Percentiles rank a stretch among this genome's conserved stretches.
Evolutionary conservation across 2,888 invertebrate genomes (phyloP).

Genomic region (Ditula angustiorana): DNA sequence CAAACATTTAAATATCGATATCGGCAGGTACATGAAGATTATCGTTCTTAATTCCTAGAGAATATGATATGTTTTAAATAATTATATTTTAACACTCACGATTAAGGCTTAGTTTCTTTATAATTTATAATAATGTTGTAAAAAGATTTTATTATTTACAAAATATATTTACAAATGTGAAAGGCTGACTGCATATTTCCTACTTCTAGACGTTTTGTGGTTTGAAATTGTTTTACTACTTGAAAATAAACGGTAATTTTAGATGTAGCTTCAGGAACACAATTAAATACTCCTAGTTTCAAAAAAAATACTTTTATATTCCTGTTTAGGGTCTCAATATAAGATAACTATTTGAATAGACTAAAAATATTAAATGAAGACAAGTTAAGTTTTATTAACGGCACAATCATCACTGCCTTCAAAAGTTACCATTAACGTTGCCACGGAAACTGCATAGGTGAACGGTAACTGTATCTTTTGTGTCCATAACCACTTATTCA

Average conservation of each 20-base stretch:
- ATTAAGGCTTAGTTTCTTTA: slow-evolving; percentile 29
- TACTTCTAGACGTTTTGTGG: neutral
- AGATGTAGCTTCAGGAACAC: too few species aligned
- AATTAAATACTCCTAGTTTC: neutral
- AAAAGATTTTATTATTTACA: slow-evolving; percentile 29
- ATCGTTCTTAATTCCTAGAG: slow-evolving; percentile 38
- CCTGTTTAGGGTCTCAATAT: neutral
- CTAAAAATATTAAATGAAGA: neutral
- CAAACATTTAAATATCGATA: slow-evolving; percentile 29
- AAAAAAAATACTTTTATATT: too few species aligned
- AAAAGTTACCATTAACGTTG: too few species aligned
- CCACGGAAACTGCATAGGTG: too few species aligned
- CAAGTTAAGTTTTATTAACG: too few species aligned
- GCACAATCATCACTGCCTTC: too few species aligned
- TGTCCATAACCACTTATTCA: too few species aligned
- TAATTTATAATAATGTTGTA: slow-evolving; percentile 12
- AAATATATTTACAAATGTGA: slow-evolving; percentile 15
- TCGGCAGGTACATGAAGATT: slow-evolving; percentile 46
- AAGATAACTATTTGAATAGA: neutral
- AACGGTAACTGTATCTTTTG: too few species aligned
- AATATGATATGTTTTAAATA: slow-evolving; percentile 46
- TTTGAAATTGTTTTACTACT: neutral
- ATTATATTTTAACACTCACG: slow-evolving; percentile 26
- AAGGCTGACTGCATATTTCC: neutral
- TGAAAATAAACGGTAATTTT: too few species aligned